Base-by-base conservation (phyloP, 2,797 vertebrate genomes). In the Psittacula echo region DNA sequence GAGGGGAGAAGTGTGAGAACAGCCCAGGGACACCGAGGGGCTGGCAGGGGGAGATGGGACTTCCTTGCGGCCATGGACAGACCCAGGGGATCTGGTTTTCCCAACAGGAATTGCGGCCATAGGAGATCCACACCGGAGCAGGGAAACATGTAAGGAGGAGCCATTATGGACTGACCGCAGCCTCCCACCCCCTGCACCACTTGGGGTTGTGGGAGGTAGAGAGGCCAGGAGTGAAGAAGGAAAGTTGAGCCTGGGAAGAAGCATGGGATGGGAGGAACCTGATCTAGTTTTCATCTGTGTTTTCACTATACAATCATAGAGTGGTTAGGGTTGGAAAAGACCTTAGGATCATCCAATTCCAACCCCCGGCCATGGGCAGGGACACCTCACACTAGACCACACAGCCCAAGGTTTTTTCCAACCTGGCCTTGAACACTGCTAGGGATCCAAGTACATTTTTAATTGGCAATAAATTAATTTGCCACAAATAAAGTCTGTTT, bases 141-240 rank as follows among this genome's bases (percentile, higher is more conserved):
- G 14, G 22, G 19, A 27, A 48, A 20, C 0, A 1, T 0, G 11
- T 37, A 67, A 44, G 85, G 61, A n/a, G 27, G 44, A n/a, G 10
- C 50, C 9, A 1, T 60, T 26, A 24, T 17, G 56, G n/a, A 37
- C 56, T 37, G 56, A 37, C 56, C n/a, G 14, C 39, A 27, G 14
- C 5, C 17, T 2, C 24, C 8, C 30, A 8, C 5, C 7, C 30
- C 7, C 54, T 10, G n/a, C 17, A 1, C 41, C 1, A 4, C n/a
- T 16, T 3, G 0, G 24, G 22, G 48, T 37, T 1, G 1, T 18
- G 54, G 45, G 26, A 58, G 26, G 27, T 5, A 13, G 29, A 54
- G 24, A 24, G 17, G 15, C 11, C 1, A 1, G 54, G 12, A 62
- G 10, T 2, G 23, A 51, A 21, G 47, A 34, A 34, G 21, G 1